Conservation (phyloP, 2,113 vertebrate genomes). For the Neoarius graeffei region DNA sequence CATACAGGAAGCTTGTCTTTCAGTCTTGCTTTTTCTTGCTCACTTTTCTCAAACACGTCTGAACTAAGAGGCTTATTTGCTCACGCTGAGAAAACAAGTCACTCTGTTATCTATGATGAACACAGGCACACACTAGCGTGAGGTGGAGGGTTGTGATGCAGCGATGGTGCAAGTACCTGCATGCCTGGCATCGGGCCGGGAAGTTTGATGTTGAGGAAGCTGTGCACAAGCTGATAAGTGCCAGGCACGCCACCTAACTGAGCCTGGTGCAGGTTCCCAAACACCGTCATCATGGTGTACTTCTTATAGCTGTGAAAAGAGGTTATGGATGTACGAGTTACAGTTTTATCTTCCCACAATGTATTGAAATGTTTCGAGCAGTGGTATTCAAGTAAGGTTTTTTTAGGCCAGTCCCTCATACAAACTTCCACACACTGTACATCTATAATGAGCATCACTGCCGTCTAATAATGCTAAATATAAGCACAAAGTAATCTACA, state of each 20-base stretch:
- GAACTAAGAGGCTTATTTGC: conserved; percentile 46
- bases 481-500: neutral
- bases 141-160: neutral
- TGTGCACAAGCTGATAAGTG: conserved; percentile 91
- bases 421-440: neutral
- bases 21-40: neutral
- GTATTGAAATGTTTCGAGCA: neutral
- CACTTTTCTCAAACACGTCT: conserved; percentile 4
- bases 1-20: conserved; percentile 17
- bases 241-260: conserved; percentile 94
- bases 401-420: neutral
- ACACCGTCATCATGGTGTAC: conserved; percentile 93
- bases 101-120: conserved; percentile 29
- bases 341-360: neutral
- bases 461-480: neutral
- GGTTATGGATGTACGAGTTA: neutral
- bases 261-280: conserved; percentile 94
- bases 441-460: neutral
- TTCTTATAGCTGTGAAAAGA: conserved; percentile 86
- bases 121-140: neutral
- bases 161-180: conserved; percentile 78
- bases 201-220: conserved; percentile 95
- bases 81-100: conserved; percentile 34
- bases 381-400: neutral
- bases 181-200: conserved; percentile 88